Conservation (phyloP, 1,140 invertebrate genomes). For the Aphidius gifuensis region DNA sequence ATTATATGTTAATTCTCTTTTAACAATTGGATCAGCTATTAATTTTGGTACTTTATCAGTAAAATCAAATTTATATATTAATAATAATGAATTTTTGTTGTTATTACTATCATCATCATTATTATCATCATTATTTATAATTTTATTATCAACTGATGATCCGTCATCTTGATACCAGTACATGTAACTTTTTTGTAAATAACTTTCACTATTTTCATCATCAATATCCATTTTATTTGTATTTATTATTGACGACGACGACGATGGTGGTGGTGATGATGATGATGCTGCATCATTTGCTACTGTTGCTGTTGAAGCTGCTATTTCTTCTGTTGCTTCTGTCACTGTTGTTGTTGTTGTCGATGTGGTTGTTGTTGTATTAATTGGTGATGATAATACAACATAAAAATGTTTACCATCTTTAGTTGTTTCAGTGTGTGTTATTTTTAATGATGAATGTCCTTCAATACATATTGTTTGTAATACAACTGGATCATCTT, state of each 20-base stretch:
- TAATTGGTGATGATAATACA: conserved; percentile 53
- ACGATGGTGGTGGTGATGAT: too few relatives aligned
- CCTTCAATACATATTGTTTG: conserved; percentile 49
- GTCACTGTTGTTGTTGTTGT: neutral
- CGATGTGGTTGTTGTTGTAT: conserved; percentile 10
- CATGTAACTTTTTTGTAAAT: conserved; percentile 46
- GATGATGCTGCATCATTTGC: neutral
- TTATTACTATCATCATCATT: conserved; percentile 37
- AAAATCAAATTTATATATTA: conserved; percentile 62
- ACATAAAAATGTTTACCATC: conserved; percentile 66
- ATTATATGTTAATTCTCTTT: conserved; percentile 61
- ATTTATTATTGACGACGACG: conserved; percentile 26
- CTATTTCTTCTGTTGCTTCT: conserved; percentile 25
- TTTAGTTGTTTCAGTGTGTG: conserved; percentile 61
- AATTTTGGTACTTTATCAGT: conserved; percentile 57
- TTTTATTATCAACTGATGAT: conserved; percentile 30
- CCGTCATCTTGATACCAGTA: conserved; percentile 52
- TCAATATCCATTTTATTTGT: conserved; percentile 55
- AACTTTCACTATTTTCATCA: conserved; percentile 46
- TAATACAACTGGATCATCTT: conserved; percentile 48
- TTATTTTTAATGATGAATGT: conserved; percentile 52
- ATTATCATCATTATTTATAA: conserved; percentile 42
- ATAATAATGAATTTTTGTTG: conserved; percentile 46
- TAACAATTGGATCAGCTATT: conserved; percentile 61
- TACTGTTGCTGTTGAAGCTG: conserved; percentile 10